Base-by-base conservation (phyloP, 2,797 vertebrate species). In the Parambassis ranga region DNA sequence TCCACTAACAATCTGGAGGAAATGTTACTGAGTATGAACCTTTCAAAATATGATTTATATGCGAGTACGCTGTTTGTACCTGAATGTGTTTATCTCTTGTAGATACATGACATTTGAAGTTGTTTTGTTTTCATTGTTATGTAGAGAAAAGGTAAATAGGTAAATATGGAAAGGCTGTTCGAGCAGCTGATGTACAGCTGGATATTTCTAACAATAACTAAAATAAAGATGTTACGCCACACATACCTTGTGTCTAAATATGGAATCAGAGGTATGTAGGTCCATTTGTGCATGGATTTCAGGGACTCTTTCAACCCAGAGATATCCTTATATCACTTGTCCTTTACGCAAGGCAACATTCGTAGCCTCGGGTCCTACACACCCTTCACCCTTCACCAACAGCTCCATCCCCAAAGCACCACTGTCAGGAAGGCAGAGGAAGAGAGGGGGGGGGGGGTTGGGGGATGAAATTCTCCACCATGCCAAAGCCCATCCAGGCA, bases 341-440 rank as follows among this genome's bases (percentile, higher is more conserved):
- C 84, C 87, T 89, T 87, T 77, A 82, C 30, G 59, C 73, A 28
- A 76, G 52, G 57, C 30, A 73, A 81, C 71, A 72, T 66, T 59
- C 3, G n/a, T 60, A 73, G 88, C 89, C 85, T 23, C 30, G 23
- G 82, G 85, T 75, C 32, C 57, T 20, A 15, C 35, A 56, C 79
- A 87, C 83, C 90, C 84, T 89, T 87, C 85, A 89, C 81, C 85
- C 77, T 82, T 79, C 82, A 86, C 75, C 75, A 49, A 66, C 73
- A 84, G 63, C 67, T 71, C 52, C 19, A 36, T 65, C 69, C 83
- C 77, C 67, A 77, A 39, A 87, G 85, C 75, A 9, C 62, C 63
- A 22, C 74, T 50, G 65, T 64, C 58, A 49, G 68, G 10, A 47
- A 51, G 55, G 52, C 30, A 28, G 44, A 11, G 23, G 61, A 38